A percentile compares a stretch with the other conserved stretches of the same genome.
Evolutionary conservation across 2,797 vertebrate species (phyloP).

Genomic region (Rhinatrema bivittatum): DNA sequence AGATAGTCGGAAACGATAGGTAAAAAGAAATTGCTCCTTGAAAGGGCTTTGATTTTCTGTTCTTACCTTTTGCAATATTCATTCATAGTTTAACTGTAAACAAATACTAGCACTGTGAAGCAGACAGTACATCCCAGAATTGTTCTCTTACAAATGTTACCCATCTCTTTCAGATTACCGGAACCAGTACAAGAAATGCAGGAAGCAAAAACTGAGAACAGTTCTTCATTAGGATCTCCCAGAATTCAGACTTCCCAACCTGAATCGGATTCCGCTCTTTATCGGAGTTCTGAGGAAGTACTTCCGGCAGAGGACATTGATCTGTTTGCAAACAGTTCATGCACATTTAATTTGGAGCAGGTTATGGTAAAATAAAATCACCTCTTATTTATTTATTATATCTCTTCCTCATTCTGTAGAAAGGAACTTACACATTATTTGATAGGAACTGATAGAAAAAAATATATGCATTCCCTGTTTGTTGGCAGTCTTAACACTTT

Average conservation of each 20-base stretch:
- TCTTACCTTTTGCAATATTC: neutral
- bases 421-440: no score
- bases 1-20: constrained; percentile 25
- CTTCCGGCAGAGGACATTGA: neutral
- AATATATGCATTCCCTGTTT: no score
- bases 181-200: constrained; percentile 2
- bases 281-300: constrained; percentile 6
- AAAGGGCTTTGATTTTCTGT: neutral
- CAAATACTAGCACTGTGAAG: neutral
- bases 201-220: constrained; percentile 9
- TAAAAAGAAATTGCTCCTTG: constrained; percentile 15
- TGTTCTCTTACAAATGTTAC: no score
- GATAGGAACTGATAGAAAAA: no score
- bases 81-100: constrained; percentile 4
- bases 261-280: neutral
- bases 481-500: no score
- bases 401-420: no score
- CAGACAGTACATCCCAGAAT: no score
- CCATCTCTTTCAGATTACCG: constrained; percentile 33
- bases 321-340: neutral
- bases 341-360: constrained; percentile 20
- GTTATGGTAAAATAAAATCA: constrained; percentile 36
- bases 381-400: neutral
- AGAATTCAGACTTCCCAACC: constrained; percentile 2
- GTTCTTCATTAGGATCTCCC: constrained; percentile 7